A percentile compares a stretch with the other conserved stretches of the same genome.
phyloP scores from a whole-genome alignment of 2,888 invertebrate species.

The Pherbina coryleti region DNA sequence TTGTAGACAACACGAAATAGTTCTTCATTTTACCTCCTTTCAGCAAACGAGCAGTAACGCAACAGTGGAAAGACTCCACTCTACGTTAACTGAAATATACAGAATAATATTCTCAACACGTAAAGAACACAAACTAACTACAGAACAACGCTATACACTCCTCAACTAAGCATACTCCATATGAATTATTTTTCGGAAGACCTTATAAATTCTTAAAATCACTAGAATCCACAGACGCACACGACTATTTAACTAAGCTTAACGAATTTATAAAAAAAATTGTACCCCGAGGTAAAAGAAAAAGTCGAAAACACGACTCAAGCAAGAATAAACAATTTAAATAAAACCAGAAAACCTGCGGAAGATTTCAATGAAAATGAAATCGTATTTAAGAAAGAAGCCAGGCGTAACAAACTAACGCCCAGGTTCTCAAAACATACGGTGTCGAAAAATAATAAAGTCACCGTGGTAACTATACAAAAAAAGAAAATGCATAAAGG shows the following conservation, averaged over 20 bases:
- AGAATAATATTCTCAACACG: constrained; percentile 38
- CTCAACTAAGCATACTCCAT: not conserved
- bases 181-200: constrained; percentile 46
- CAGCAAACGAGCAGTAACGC: constrained; percentile 35
- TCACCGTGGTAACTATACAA: constrained; percentile 35
- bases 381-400: constrained; percentile 39
- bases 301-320: constrained; percentile 4
- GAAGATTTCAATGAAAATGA: not conserved
- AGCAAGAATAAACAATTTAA: constrained; percentile 37
- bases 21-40: constrained; percentile 34
- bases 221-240: too few relatives aligned
- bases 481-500: constrained; percentile 45
- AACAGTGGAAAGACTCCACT: constrained; percentile 31
- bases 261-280: constrained; percentile 9
- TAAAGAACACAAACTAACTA: constrained; percentile 32
- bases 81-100: constrained; percentile 34
- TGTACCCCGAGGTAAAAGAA: constrained; percentile 38
- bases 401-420: constrained; percentile 34
- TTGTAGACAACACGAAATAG: constrained; percentile 34
- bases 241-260: too few relatives aligned
- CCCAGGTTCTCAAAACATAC: constrained; percentile 30
- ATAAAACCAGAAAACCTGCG: constrained; percentile 33
- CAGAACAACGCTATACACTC: constrained; percentile 32
- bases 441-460: constrained; percentile 30
- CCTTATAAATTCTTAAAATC: constrained; percentile 30